Evolutionary conservation across 1,140 invertebrate species (phyloP).

Genomic region (Drosophila parabipectinata): DNA sequence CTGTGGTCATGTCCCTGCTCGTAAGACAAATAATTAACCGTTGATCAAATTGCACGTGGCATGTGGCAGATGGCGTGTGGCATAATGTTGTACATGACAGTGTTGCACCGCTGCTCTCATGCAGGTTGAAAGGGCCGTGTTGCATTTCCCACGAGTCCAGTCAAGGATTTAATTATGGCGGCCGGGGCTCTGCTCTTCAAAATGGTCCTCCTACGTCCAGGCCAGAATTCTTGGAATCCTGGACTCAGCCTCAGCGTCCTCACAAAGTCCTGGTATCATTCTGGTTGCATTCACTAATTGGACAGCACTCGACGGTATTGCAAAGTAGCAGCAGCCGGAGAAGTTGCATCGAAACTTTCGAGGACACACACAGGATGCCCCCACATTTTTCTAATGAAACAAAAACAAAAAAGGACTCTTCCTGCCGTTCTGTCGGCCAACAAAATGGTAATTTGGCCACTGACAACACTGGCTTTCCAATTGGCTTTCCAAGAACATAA

Average conservation of each 20-base stretch:
- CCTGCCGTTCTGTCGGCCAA: no score
- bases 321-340: not conserved
- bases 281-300: constrained; percentile 1
- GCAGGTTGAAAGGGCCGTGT: not conserved
- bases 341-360: not conserved
- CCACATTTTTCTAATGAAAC: no score
- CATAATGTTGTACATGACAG: not conserved
- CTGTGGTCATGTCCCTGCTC: not conserved
- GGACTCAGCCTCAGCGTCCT: not conserved
- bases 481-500: not conserved
- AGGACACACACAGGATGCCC: not conserved
- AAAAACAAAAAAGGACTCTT: no score
- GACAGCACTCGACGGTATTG: not conserved
- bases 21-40: constrained; percentile 8
- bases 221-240: not conserved
- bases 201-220: not conserved
- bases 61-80: not conserved
- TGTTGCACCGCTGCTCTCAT: not conserved
- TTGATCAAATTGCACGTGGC: constrained; percentile 4
- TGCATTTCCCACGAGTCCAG: constrained; percentile 2
- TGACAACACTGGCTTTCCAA: not conserved
- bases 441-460: no score
- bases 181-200: not conserved
- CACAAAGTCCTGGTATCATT: not conserved
- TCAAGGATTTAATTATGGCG: constrained; percentile 4